Percentiles rank a stretch among this genome's conserved stretches.
phyloP scores from a whole-genome alignment of 1,140 invertebrate species.

The Delia radicum region DNA sequence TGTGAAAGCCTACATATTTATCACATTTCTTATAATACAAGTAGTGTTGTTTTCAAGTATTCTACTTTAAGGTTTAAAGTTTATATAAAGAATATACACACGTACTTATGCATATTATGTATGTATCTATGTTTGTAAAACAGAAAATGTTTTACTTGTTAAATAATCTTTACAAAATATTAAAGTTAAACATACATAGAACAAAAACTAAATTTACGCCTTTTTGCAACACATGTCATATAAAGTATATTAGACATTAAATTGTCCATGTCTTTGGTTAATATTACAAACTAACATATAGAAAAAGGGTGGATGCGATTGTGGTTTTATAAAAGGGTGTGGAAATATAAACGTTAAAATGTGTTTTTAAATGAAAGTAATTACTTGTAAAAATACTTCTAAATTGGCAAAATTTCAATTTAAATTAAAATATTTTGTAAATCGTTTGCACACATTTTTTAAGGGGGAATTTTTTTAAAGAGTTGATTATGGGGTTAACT shows the following conservation, averaged over 20 bases:
- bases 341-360: not conserved
- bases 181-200: not conserved
- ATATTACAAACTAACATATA: not conserved
- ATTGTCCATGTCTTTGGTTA: not conserved
- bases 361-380: constrained; percentile 1
- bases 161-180: not conserved
- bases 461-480: no score
- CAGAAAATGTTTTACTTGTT: not conserved
- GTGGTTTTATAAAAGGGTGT: not conserved
- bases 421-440: no score
- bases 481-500: no score
- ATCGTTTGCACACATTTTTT: no score
- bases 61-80: not conserved
- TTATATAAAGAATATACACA: not conserved
- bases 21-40: not conserved
- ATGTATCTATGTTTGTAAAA: not conserved
- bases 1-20: not conserved
- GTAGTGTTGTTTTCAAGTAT: not conserved
- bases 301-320: not conserved
- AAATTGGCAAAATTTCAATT: no score
- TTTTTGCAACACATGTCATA: not conserved
- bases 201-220: not conserved
- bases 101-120: not conserved
- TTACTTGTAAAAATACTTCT: not conserved
- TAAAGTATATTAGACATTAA: not conserved